Base-by-base conservation (phyloP, 2,797 vertebrate species). In the Anniella stebbinsi region DNA sequence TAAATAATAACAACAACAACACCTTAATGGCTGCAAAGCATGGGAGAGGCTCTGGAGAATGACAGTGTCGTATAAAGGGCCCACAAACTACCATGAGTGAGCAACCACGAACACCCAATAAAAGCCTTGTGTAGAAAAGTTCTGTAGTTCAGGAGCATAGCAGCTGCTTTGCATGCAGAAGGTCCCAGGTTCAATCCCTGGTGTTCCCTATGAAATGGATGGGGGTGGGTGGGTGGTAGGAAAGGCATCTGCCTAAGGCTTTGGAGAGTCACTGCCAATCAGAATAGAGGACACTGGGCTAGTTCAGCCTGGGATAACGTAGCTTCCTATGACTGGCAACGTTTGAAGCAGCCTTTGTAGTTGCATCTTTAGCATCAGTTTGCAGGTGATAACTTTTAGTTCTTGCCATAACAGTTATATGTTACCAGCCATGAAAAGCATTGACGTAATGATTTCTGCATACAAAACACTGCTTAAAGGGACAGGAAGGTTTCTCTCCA, bases 391-490 rank as follows among this genome's bases (percentile, higher is more conserved):
- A 13, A 15, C 13, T 38, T 25, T 76, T 45, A 86, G n/a, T 54
- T 11, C 38, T 9, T 30, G 15, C 41, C 7, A 45, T 18, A 3
- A 70, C 30, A 57, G 8, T 72, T 70, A 25, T 1, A 28, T 36
- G 4, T 23, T 41, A 18, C 21, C 33, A 23, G 30, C 75, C 18
- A 48, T 13, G 4, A 13, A 25, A 70, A 36, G 66, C 41, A 70
- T n/a, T n/a, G 23, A 51, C 15, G 9, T 88, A 48, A 30, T 51
- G 3, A 11, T n/a, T 89, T 57, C 73, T 78, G 36, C 4, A 0
- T n/a, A 72, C 38, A 4, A 83, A 89, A 51, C 36, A 51, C 33
- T 80, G n/a, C 41, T 83, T 94, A 84, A 90, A 45, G 86, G 67
- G 73, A 77, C 11, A 38, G 69, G 87, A 41, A 38, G 9, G 48